Evolutionary conservation across 1,140 invertebrate species (phyloP).

Genomic region (Papilio aristodemus): DNA sequence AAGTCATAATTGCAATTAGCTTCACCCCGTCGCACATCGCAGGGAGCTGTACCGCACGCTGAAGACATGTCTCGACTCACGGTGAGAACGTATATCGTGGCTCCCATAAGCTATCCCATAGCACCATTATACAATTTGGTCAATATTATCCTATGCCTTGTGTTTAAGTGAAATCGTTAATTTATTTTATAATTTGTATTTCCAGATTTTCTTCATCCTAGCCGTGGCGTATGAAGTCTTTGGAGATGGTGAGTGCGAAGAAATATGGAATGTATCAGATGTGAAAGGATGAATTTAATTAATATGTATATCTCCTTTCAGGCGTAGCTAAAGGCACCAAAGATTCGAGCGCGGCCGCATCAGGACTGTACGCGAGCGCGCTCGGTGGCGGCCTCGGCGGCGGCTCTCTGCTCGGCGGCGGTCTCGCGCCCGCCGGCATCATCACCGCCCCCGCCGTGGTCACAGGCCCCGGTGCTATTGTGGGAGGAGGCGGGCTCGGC

Average conservation of each 20-base stretch:
- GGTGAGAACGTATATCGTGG: constrained; percentile 50
- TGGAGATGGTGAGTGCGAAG: constrained; percentile 58
- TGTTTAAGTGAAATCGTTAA: too few species aligned
- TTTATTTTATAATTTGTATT: constrained; percentile 34
- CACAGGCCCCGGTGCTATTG: constrained; percentile 32
- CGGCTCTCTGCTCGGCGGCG: constrained; percentile 34
- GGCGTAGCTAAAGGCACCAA: constrained; percentile 47
- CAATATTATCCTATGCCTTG: too few species aligned
- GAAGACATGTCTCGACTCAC: constrained; percentile 68
- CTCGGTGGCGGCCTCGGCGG: constrained; percentile 38
- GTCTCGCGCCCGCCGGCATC: constrained; percentile 34
- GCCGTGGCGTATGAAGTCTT: constrained; percentile 67
- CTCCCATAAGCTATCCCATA: background rate
- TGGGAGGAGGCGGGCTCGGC: constrained; percentile 38
- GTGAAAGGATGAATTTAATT: too few species aligned
- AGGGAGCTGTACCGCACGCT: constrained; percentile 44
- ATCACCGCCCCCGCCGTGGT: constrained; percentile 34
- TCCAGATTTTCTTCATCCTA: constrained; percentile 74
- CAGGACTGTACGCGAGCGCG: constrained; percentile 9
- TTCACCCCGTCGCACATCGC: constrained; percentile 54
- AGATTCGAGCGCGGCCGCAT: constrained; percentile 29
- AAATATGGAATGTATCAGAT: too few species aligned
- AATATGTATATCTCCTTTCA: too few species aligned
- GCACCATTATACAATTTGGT: background rate
- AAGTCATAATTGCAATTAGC: constrained; percentile 56